Base-by-base conservation (phyloP, 2,888 invertebrate species). In the Tethea ocularis region DNA sequence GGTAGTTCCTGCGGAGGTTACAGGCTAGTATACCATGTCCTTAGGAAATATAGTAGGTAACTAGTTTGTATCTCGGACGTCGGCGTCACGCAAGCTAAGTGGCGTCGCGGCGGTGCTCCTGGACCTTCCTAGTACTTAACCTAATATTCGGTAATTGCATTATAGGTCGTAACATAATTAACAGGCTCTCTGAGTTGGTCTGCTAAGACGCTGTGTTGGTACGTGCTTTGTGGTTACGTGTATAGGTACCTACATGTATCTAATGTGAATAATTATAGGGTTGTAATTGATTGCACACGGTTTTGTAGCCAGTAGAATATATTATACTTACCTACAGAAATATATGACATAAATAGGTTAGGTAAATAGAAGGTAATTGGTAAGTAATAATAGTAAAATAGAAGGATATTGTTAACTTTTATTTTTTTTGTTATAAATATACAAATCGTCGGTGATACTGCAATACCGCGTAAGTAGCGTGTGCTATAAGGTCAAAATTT, bases 101-200 rank as follows among this genome's bases (percentile, higher is more conserved):
- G 91, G 88, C 22, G 92, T 91, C 91, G 88, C 22, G 20, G 82
- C 78, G 79, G 78, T 70, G 80, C 74, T 71, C 71, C 70, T 64
- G 75, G 83, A 71, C 80, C 82, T 82, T 71, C 82, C 75, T 78
- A 88, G 87, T 88, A 89, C 87, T 87, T 91, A 92, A 92, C 90
- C 89, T 89, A 91, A 91, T 92, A 90, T 88, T 88, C 84, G 78
- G 81, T 91, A 87, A 93, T 91, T 88, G 87, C 84, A 84, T 91
- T 88, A 87, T 74, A 73, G 78, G 78, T 86, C 85, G 80, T 83
- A 82, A 87, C 85, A 86, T 85, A 91, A 90, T 91, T 89, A 91
- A 77, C 84, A 72, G 73, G 77, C 78, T 82, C 86, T 82, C 83
- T 72, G 80, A 82, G 82, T 82, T 82, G 83, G 85, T 82, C 83